Evolutionary conservation across 2,888 invertebrate species (phyloP).

Genomic region (Ormyrus thymus): DNA sequence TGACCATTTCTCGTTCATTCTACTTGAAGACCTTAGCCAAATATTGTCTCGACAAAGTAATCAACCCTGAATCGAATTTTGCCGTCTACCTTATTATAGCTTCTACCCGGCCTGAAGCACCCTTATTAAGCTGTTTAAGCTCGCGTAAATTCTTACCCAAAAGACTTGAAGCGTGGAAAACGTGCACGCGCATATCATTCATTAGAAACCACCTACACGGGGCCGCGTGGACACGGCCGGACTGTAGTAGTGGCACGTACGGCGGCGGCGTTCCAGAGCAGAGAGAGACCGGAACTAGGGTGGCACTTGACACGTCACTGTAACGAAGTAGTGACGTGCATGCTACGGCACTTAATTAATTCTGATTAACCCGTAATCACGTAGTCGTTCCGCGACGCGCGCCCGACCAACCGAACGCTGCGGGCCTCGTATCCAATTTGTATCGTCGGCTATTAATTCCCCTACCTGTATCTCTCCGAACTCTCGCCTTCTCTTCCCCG

Average conservation of each 20-base stretch:
- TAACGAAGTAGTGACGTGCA: slow-evolving; percentile 74
- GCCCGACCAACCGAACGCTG: slow-evolving; percentile 52
- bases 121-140: slow-evolving; percentile 9
- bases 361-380: slow-evolving; percentile 75
- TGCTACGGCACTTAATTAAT: slow-evolving; percentile 74
- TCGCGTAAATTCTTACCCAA: slow-evolving; percentile 3
- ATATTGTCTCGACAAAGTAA: no score
- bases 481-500: not conserved
- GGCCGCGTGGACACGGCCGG: not conserved
- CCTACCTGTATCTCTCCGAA: slow-evolving; percentile 35
- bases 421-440: slow-evolving; percentile 70
- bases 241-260: not conserved
- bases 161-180: slow-evolving; percentile 46
- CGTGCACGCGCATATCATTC: slow-evolving; percentile 72
- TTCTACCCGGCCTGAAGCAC: not conserved
- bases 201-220: slow-evolving; percentile 63
- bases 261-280: slow-evolving; percentile 35
- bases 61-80: no score
- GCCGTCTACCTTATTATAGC: no score
- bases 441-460: slow-evolving; percentile 70
- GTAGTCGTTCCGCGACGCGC: slow-evolving; percentile 68
- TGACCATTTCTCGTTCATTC: no score
- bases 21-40: no score
- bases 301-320: slow-evolving; percentile 73
- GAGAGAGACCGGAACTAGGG: slow-evolving; percentile 61